These are phyloP conservation scores for Otolemur garnettii DNA, from an alignment of 2,113 vertebrate genomes.

Conservation along the genomic window DNA sequence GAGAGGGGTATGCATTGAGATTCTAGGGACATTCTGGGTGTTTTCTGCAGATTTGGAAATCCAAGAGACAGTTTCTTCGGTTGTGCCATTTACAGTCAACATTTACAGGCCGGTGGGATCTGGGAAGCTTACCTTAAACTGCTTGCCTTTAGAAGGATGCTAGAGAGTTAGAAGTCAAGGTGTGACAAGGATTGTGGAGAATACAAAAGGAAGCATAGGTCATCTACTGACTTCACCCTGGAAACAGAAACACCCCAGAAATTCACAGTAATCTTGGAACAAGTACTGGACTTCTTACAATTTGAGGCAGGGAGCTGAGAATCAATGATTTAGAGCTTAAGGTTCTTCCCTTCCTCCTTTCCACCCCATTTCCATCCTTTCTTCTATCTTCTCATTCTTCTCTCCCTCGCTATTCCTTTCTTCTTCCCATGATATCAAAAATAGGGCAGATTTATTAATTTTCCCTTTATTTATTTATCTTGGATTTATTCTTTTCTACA, in stretches of 20 bases:
- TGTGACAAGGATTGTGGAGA: background rate
- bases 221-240: background rate
- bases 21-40: background rate
- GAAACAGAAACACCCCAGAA: background rate
- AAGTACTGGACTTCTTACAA: background rate
- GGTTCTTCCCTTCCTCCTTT: background rate
- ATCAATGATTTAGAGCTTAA: background rate
- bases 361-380: background rate
- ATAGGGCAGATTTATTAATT: background rate
- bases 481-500: background rate
- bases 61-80: background rate
- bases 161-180: background rate
- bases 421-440: background rate
- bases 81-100: background rate
- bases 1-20: background rate
- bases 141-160: background rate
- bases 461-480: conserved; percentile 1
- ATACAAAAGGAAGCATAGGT: background rate
- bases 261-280: background rate
- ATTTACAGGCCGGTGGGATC: background rate
- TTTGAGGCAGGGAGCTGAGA: background rate
- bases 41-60: background rate
- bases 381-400: background rate
- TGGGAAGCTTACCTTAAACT: background rate
- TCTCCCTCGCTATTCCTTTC: background rate